A percentile compares a stretch with the other conserved stretches of the same genome.
Evolutionary conservation across 2,113 vertebrate genomes (phyloP).

Genomic region (Aegotheles bennettii): DNA sequence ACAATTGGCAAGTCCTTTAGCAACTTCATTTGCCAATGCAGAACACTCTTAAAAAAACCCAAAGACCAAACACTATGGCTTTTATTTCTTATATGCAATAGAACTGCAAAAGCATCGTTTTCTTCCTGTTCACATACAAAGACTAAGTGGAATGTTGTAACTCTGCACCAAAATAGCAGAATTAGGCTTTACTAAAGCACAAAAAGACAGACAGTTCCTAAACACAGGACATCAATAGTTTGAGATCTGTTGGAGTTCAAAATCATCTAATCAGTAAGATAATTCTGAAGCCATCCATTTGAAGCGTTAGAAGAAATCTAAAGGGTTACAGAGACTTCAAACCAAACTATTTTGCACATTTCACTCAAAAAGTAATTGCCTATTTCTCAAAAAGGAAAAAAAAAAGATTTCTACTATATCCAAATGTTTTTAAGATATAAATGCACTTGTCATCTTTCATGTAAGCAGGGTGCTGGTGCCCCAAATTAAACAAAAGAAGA

Average conservation of each 20-base stretch:
- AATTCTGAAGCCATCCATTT: background rate
- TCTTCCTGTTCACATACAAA: background rate
- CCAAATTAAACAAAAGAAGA: conserved; percentile 47
- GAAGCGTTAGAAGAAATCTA: background rate
- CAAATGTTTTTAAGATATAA: conserved; percentile 56
- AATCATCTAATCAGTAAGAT: background rate
- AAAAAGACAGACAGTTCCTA: background rate
- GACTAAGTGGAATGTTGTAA: background rate
- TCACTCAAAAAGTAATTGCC: conserved; percentile 20
- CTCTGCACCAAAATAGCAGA: background rate
- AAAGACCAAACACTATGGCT: background rate
- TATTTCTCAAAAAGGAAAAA: background rate
- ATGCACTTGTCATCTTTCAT: conserved; percentile 56
- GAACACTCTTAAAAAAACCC: background rate
- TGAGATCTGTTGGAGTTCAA: background rate
- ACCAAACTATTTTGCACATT: conserved; percentile 14
- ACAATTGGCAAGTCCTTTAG: background rate
- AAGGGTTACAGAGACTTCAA: conserved; percentile 11
- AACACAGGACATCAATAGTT: background rate
- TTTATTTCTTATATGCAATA: background rate
- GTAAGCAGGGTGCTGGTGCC: conserved; percentile 49
- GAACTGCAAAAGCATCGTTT: background rate
- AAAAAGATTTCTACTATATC: background rate
- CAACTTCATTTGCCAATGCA: background rate
- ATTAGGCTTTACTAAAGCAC: background rate